Percentiles rank a stretch among this genome's conserved stretches.
Conservation (phyloP, 2,113 vertebrate species). For the Trematomus loennbergii region DNA sequence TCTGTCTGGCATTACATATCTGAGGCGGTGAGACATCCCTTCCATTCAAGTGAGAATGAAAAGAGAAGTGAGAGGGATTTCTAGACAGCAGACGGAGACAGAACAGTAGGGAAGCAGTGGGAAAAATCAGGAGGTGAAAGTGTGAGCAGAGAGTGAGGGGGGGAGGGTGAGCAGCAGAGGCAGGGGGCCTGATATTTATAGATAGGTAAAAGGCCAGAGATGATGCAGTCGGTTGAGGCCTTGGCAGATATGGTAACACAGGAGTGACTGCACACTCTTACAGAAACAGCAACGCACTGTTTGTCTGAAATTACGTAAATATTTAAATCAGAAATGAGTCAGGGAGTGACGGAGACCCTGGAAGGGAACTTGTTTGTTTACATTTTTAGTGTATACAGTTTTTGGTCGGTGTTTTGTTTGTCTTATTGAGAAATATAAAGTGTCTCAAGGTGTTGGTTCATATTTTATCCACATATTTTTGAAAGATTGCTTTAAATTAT, state of each 20-base stretch:
- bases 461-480: not conserved
- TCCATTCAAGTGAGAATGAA: not conserved
- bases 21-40: constrained; percentile 28
- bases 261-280: constrained; percentile 1
- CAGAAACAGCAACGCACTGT: not conserved
- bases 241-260: constrained; percentile 52
- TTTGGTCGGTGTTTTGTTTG: too few species aligned
- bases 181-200: constrained; percentile 74
- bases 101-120: not conserved
- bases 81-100: constrained; percentile 6
- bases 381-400: too few species aligned
- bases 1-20: constrained; percentile 29
- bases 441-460: not conserved
- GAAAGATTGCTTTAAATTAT: not conserved
- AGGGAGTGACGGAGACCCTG: too few species aligned
- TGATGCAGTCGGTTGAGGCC: constrained; percentile 50
- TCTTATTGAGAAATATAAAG: too few species aligned
- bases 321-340: too few species aligned
- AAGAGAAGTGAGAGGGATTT: constrained; percentile 21
- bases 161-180: not conserved
- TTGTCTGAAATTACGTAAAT: too few species aligned
- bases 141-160: constrained; percentile 30
- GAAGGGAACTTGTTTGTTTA: too few species aligned
- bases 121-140: constrained; percentile 11
- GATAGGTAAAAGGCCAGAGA: constrained; percentile 78